These are phyloP conservation scores for Perizoma affinitatum DNA, from an alignment of 2,888 invertebrate species.

Conservation along the genomic window DNA sequence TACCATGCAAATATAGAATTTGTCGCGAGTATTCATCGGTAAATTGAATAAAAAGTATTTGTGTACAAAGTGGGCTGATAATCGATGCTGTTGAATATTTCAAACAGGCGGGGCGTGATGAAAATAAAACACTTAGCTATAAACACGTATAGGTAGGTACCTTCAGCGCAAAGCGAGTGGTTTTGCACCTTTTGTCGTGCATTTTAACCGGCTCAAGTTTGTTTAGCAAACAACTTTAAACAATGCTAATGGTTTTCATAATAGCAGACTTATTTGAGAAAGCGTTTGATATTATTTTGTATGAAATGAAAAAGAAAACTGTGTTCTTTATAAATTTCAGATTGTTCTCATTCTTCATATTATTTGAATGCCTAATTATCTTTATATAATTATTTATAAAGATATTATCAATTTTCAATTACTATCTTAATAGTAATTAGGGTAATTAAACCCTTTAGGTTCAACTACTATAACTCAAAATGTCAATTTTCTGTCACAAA, in stretches of 20 bases:
- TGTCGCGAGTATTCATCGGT: conserved; percentile 47
- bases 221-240: conserved; percentile 54
- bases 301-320: conserved; percentile 3
- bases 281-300: conserved; percentile 19
- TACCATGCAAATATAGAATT: conserved; percentile 37
- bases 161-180: conserved; percentile 32
- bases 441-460: no score
- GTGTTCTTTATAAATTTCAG: background rate
- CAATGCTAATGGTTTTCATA: conserved; percentile 56
- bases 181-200: conserved; percentile 54
- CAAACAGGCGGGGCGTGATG: conserved; percentile 69
- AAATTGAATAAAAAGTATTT: conserved; percentile 76
- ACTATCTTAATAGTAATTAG: no score
- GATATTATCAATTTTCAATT: no score
- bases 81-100: conserved; percentile 79
- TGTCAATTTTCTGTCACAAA: no score
- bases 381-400: no score
- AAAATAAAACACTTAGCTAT: conserved; percentile 59
- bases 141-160: conserved; percentile 5
- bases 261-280: conserved; percentile 48
- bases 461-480: no score
- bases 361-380: no score
- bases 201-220: conserved; percentile 55
- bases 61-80: conserved; percentile 77
- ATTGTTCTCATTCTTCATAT: background rate